phyloP scores from a whole-genome alignment of 2,888 invertebrate species.

The Hyppa rectilinea region DNA sequence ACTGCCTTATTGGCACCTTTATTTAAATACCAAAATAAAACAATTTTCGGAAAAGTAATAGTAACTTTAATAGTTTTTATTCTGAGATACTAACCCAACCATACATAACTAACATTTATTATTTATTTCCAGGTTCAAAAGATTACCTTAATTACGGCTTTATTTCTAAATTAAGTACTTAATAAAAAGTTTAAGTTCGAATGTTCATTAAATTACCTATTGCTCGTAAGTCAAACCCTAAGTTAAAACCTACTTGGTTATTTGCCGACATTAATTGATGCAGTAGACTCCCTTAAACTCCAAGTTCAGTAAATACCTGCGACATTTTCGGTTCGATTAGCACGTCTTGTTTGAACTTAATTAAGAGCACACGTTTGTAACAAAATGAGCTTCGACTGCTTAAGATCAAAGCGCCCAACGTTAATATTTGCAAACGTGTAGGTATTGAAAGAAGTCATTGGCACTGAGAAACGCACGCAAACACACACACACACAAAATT shows the following conservation, averaged over 20 bases:
- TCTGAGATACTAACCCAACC: too few relatives aligned
- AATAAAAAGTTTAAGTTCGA: too few relatives aligned
- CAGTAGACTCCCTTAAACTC: constrained; percentile 34
- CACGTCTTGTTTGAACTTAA: constrained; percentile 89
- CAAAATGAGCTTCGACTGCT: constrained; percentile 82
- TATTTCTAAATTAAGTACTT: too few relatives aligned
- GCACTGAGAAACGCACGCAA: constrained; percentile 67
- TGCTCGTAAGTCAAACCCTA: background rate
- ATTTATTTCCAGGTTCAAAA: background rate
- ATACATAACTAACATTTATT: background rate
- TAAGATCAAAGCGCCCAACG: constrained; percentile 86
- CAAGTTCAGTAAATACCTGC: constrained; percentile 55
- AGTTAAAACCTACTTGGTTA: constrained; percentile 8
- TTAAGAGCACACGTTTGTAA: constrained; percentile 84
- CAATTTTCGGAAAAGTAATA: too few relatives aligned
- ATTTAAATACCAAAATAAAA: too few relatives aligned
- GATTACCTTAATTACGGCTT: background rate
- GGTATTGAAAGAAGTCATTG: constrained; percentile 89
- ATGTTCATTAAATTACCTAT: constrained; percentile 7
- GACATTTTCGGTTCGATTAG: constrained; percentile 77
- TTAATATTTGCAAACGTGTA: constrained; percentile 86
- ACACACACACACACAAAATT: background rate
- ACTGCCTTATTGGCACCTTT: too few relatives aligned
- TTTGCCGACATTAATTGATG: constrained; percentile 21
- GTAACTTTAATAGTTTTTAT: too few relatives aligned